A percentile compares a stretch with the other conserved stretches of the same genome.
Evolutionary conservation across 2,113 vertebrate species (phyloP).

Genomic region (Holacanthus passer): DNA sequence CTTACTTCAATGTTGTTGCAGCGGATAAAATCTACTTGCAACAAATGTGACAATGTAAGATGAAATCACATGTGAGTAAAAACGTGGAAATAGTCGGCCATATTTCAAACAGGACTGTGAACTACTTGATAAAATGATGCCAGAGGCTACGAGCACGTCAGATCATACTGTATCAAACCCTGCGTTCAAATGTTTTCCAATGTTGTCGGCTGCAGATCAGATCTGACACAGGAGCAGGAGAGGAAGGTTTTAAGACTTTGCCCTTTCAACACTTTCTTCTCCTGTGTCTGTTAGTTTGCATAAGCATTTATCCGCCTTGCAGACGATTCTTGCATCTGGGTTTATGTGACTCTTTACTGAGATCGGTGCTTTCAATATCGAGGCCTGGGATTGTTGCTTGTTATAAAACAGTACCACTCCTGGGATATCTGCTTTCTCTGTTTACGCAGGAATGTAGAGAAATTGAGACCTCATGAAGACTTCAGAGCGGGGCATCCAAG

Average conservation of each 20-base stretch:
- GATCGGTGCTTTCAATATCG: conserved; percentile 46
- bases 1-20: too few relatives aligned
- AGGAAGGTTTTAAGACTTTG: not conserved
- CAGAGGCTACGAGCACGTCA: not conserved
- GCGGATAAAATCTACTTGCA: too few relatives aligned
- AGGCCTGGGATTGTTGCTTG: conserved; percentile 54
- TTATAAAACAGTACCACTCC: conserved; percentile 67
- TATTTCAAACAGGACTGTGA: not conserved
- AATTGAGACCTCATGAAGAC: conserved; percentile 63
- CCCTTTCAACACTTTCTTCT: not conserved
- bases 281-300: conserved; percentile 4
- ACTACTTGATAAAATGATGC: not conserved
- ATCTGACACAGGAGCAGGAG: not conserved
- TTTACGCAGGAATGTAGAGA: conserved; percentile 69
- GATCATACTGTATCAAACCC: not conserved
- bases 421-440: conserved; percentile 74
- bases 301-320: conserved; percentile 15
- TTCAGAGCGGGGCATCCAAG: conserved; percentile 43
- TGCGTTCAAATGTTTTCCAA: not conserved
- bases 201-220: not conserved
- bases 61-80: too few relatives aligned
- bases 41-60: too few relatives aligned
- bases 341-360: conserved; percentile 39
- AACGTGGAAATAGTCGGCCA: not conserved
- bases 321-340: conserved; percentile 37